These are phyloP conservation scores for Perca fluviatilis DNA, from an alignment of 2,113 vertebrate species.

Conservation along the genomic window DNA sequence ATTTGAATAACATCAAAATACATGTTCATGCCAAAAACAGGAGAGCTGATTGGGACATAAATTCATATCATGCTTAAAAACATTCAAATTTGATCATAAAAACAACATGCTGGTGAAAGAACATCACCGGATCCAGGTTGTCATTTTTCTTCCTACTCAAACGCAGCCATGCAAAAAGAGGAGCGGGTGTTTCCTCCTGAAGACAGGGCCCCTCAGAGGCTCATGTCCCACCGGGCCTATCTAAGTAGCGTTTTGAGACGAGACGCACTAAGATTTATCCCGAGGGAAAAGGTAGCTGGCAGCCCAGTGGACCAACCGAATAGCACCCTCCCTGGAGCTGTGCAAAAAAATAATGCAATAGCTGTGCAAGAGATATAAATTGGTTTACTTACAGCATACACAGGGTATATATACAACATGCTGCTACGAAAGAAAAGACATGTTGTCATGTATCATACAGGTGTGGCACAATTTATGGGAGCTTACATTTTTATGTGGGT, in stretches of 20 bases:
- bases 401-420: constrained; percentile 37
- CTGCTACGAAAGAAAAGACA: constrained; percentile 4
- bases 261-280: constrained; percentile 63
- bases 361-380: constrained; percentile 53
- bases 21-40: neutral
- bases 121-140: constrained; percentile 26
- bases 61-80: neutral
- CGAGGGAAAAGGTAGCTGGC: constrained; percentile 59
- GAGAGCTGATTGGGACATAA: neutral
- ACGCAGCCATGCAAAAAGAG: constrained; percentile 44
- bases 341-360: constrained; percentile 23
- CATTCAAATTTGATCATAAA: neutral
- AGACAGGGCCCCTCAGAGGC: constrained; percentile 56
- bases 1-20: neutral
- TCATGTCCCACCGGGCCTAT: constrained; percentile 62
- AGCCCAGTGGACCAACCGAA: constrained; percentile 52
- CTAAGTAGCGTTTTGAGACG: constrained; percentile 70
- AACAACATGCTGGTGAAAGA: neutral
- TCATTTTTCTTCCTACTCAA: constrained; percentile 31
- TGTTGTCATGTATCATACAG: constrained; percentile 35
- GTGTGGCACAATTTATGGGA: constrained; percentile 11
- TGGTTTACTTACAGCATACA: constrained; percentile 42
- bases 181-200: constrained; percentile 50
- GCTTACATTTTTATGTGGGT: constrained; percentile 35
- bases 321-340: constrained; percentile 48